A percentile compares a stretch with the other conserved stretches of the same genome.
Conservation (phyloP, 2,888 invertebrate genomes). For the Bimastos eiseni region DNA sequence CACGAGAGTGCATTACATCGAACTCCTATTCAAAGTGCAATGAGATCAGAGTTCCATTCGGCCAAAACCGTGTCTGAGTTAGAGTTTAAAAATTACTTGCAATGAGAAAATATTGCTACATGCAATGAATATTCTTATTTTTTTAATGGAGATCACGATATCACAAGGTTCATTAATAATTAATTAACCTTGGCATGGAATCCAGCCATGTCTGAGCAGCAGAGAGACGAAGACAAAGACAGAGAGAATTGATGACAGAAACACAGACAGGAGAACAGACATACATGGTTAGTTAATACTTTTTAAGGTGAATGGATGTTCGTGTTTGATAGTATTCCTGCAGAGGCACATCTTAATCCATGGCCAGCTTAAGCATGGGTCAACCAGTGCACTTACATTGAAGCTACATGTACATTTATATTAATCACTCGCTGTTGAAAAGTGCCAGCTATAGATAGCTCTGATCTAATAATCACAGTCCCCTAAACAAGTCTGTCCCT, state of each 20-base stretch:
- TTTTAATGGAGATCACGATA: not conserved
- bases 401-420: not conserved
- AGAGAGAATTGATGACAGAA: not conserved
- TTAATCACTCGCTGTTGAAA: no score
- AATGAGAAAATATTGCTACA: no score
- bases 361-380: not conserved
- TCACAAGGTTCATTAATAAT: not conserved
- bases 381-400: not conserved
- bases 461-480: not conserved
- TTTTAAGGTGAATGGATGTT: not conserved
- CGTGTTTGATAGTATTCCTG: not conserved
- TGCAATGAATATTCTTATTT: not conserved
- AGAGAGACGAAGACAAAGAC: not conserved
- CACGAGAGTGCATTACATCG: no score
- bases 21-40: no score
- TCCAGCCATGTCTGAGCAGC: not conserved
- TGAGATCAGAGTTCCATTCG: no score
- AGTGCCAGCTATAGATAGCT: not conserved
- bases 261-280: not conserved
- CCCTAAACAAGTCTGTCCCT: not conserved
- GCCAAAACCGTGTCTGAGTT: no score
- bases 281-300: not conserved
- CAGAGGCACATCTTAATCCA: not conserved
- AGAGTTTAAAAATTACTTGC: no score
- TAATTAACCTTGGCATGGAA: not conserved